Evolutionary conservation across 2,888 invertebrate genomes (phyloP).

Genomic region (Azorinus chamasolen): DNA sequence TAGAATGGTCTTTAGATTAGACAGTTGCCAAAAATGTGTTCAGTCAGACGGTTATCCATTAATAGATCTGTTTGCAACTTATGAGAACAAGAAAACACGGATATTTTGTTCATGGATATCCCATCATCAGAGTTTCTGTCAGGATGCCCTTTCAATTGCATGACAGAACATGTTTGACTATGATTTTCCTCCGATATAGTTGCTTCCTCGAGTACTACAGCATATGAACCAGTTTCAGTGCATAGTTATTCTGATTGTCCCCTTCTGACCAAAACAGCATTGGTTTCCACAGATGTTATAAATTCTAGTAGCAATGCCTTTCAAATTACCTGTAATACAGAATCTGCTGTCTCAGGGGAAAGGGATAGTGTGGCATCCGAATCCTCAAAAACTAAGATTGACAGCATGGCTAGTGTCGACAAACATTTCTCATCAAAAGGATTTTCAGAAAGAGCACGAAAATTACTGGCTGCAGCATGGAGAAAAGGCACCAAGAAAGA

Average conservation of each 20-base stretch:
- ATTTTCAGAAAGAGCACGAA: constrained; percentile 32
- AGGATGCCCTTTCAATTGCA: constrained; percentile 48
- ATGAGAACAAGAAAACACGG: constrained; percentile 23
- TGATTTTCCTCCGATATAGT: constrained; percentile 31
- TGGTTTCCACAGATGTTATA: constrained; percentile 28
- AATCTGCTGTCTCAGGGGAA: constrained; percentile 32
- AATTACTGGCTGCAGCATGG: constrained; percentile 39
- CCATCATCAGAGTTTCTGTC: constrained; percentile 30
- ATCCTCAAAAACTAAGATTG: constrained; percentile 24
- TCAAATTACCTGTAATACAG: constrained; percentile 11
- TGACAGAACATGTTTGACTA: constrained; percentile 27
- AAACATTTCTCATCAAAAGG: constrained; percentile 16
- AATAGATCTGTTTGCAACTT: constrained; percentile 43
- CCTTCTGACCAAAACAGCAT: constrained; percentile 26
- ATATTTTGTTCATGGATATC: constrained; percentile 43
- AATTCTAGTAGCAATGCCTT: constrained; percentile 23
- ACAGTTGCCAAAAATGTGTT: constrained; percentile 12
- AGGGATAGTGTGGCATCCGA: too few species aligned
- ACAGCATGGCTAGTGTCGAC: constrained; percentile 37
- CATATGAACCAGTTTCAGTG: too few species aligned
- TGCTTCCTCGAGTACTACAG: constrained; percentile 23
- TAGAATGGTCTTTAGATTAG: constrained; percentile 52
- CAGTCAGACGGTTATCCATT: constrained; percentile 18
- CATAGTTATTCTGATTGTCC: constrained; percentile 21
- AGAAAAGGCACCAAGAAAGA: constrained; percentile 40